Percentiles rank a stretch among this genome's conserved stretches.
Conservation (phyloP, 1,140 invertebrate genomes). For the Hycleus cichorii region DNA sequence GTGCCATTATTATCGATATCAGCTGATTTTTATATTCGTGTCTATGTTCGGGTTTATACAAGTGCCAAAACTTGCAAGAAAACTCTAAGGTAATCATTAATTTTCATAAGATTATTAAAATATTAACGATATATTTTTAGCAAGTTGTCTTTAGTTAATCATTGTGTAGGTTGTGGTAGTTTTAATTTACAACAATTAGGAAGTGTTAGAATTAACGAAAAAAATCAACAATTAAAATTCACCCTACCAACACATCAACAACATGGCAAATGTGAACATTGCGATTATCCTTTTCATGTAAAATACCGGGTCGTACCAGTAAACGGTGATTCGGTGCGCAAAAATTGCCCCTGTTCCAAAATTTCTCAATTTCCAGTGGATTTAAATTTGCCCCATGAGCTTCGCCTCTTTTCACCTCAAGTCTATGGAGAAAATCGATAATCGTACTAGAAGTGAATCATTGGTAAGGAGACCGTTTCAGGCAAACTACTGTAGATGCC, state of each 20-base stretch:
- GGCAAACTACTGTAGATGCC: too few species aligned
- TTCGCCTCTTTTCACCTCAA: too few species aligned
- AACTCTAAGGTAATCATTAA: slow-evolving; percentile 56
- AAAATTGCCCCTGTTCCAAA: too few species aligned
- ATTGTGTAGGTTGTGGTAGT: slow-evolving; percentile 82
- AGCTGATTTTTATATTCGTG: slow-evolving; percentile 94
- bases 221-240: slow-evolving; percentile 56
- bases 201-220: slow-evolving; percentile 50
- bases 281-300: slow-evolving; percentile 64
- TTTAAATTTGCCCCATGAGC: too few species aligned
- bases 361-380: too few species aligned
- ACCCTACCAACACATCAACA: slow-evolving; percentile 61
- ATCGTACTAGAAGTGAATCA: too few species aligned
- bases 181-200: slow-evolving; percentile 71
- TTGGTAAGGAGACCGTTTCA: too few species aligned
- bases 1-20: slow-evolving; percentile 85
- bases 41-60: slow-evolving; percentile 82
- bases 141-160: slow-evolving; percentile 79
- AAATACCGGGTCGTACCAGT: slow-evolving; percentile 25
- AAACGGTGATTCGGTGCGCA: too few species aligned
- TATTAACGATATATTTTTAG: slow-evolving; percentile 42
- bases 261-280: slow-evolving; percentile 63
- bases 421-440: too few species aligned
- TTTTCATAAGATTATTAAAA: slow-evolving; percentile 5
- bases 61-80: slow-evolving; percentile 79